Base-by-base conservation (phyloP, 2,888 invertebrate species). In the Agonopterix subpropinquella region DNA sequence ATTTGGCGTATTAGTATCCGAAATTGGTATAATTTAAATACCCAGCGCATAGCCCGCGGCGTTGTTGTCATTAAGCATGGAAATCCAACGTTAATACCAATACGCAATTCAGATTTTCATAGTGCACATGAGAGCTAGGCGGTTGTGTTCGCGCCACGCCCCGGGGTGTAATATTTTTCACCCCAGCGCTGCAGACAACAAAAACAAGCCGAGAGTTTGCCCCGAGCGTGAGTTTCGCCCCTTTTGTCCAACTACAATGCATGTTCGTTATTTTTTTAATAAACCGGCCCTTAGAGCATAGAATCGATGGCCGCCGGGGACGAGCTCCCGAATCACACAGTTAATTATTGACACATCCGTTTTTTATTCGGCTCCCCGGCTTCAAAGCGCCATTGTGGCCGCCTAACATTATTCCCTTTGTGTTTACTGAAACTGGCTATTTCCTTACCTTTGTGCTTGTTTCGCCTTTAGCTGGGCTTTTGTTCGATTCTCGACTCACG, bases 271-370 rank as follows among this genome's bases (percentile, higher is more conserved):
- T 59, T 77, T 64, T 77, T 75, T 69, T 73, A 72, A 77, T 73
- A 77, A 74, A 70, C 75, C 67, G 61, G 66, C 65, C 60, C 68
- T 11, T 8, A 66, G 59, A 71, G 60, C 69, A 63, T 59, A 53
- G 71, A 71, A 76, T 79, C 78, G 79, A 81, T 80, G 77, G 80
- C 86, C 83, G 73, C 65, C 84, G 65, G 69, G 68, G 44, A 2
- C 13, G 28, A 28, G 11, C 13, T 15, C 5, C 65, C 57, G 72
- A 72, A 68, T 86, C 85, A 76, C 77, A 77, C 79, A 78, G 86
- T 83, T 86, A 87, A 87, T 87, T 86, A 87, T 86, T 83, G 86
- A 86, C 86, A 84, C 86, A 84, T 85, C 86, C 84, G 82, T 80
- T 84, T 85, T 81, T 85, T 82, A 74, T 73, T 66, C 68, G 65